Evolutionary conservation across 2,113 vertebrate species (phyloP), one percentile per base, ranked within the genome.

Genomic region (Pandion haliaetus): DNA sequence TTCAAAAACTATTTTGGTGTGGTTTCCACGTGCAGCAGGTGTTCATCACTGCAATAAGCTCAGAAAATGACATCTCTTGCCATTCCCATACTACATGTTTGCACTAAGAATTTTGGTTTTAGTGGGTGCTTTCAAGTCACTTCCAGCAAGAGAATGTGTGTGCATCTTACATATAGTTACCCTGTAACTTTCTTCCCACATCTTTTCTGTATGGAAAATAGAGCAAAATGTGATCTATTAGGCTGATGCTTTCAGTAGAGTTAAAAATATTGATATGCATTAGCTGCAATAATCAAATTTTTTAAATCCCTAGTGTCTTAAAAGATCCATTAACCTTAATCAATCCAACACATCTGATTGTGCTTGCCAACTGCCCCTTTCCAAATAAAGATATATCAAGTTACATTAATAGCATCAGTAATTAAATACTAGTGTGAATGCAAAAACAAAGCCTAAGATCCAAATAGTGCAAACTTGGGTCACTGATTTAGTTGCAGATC

Each of bases 251-350:
- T 79, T 92, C 38, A 82, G 69, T 17, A 67, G 24, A 89, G 62
- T 85, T 87, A 69, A 93, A 96, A 95, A 85, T 93, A 86, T 42
- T 95, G 81, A 73, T 72, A 80, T 59, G n/a, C 45, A 45, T 83
- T 89, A 92, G 58, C 76, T 85, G 57, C 44, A 74, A 52, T 78
- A 94, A 86, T 94, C 2, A 45, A 15, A 45, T 67, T 90, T 93
- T 86, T 95, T 21, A 77, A 90, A 84, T 88, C 65, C 63, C 69
- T 92, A 16, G 45, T 88, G 58, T 67, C 72, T 82, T 84, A 95
- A 66, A 88, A 93, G 73, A 93, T 81, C 87, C 73, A 94, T 96
- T 96, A 96, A 54, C 91, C 70, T 91, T 95, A 94, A 95, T 95
- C 87, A 92, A 5, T 94, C 59, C 80, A 96, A 93, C 58, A 78